phyloP scores from a whole-genome alignment of 2,888 invertebrate species.

The Subacronicta megacephala region DNA sequence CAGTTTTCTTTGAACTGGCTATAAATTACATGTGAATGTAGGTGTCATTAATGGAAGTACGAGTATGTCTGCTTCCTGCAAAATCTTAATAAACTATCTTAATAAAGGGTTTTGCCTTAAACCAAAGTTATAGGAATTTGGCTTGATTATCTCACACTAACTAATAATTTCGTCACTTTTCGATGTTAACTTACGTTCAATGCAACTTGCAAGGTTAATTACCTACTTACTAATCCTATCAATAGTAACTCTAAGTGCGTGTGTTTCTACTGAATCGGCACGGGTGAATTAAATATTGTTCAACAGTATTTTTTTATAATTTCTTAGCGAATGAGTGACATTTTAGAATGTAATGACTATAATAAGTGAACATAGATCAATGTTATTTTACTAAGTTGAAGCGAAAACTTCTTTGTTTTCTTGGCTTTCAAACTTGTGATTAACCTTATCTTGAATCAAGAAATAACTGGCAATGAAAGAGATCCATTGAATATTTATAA shows the following conservation, averaged over 20 bases:
- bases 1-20: background rate
- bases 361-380: no score
- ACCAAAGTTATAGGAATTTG: background rate
- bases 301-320: no score
- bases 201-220: background rate
- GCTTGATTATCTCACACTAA: background rate
- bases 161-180: slow-evolving; percentile 2
- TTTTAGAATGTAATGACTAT: no score
- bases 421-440: no score
- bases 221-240: background rate
- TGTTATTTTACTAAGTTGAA: no score
- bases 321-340: no score
- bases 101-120: background rate
- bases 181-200: background rate
- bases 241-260: background rate
- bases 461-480: no score
- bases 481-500: no score
- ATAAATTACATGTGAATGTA: background rate
- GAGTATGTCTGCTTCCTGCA: background rate
- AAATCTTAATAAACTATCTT: background rate
- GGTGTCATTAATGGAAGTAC: background rate
- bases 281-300: no score
- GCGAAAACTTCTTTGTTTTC: no score
- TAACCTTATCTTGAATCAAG: no score
- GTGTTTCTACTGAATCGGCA: no score